Evolutionary conservation across 2,113 vertebrate genomes (phyloP), one percentile per base, ranked within the genome.

Genomic region (Oostethus manadensis): DNA sequence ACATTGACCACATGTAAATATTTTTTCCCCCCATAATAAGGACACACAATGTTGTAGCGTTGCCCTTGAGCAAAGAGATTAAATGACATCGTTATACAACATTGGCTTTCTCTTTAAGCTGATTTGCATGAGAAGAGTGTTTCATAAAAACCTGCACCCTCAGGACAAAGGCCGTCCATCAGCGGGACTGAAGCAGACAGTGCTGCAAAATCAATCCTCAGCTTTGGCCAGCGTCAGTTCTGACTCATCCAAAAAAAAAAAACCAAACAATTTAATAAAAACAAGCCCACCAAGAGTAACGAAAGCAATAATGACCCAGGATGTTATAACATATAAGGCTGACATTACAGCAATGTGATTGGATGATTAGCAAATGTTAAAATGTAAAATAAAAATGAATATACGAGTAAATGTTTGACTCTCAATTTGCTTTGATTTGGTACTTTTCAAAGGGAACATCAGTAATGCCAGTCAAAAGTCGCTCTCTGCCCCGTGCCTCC

Each of bases 51-150:
- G 60, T 18, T 11, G 17, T 1, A 72, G 71, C 64, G 66, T 58
- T 17, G 55, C 63, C 54, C 67, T 10, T 51, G 62, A 73, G 60
- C 38, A 40, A 2, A 20, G 60, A 73, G 80, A 85, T 84, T 86
- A 80, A 75, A 82, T 63, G 58, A 58, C 43, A 57, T 45, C 33
- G 33, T 70, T 74, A 78, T 72, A 73, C 66, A 75, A 72, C 73
- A 63, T 77, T 76, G 14, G 49, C 50, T 62, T 69, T 58, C 76
- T 64, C 22, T 46, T 7, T 87, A 84, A 86, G 76, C 82, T 72
- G 86, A 79, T 87, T 86, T 81, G 49, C 61, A 71, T 75, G 68
- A 33, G 26, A 58, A n/a, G 56, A 79, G 60, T 6, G 47, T 21
- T 68, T 72, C 38, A 57, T 18, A 51, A 64, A 77, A 64, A 59